These are phyloP conservation scores for Carposina sasakii DNA, from an alignment of 1,140 invertebrate genomes.

Conservation along the genomic window DNA sequence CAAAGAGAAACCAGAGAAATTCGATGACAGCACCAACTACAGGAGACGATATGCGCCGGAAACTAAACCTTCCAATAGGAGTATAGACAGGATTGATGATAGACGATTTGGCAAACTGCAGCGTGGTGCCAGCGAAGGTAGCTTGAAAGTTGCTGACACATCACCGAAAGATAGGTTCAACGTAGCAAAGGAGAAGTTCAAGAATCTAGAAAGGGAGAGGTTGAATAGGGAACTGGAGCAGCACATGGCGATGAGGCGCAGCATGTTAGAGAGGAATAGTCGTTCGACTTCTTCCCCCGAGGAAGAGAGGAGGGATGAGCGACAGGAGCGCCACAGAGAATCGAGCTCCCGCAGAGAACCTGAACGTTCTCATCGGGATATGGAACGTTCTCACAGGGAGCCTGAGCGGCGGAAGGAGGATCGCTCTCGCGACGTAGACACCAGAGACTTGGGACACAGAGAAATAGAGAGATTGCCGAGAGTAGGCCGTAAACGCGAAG, in stretches of 20 bases:
- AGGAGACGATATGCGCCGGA: constrained; percentile 55
- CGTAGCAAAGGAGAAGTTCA: constrained; percentile 88
- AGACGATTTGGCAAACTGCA: constrained; percentile 58
- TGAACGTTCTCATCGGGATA: constrained; percentile 57
- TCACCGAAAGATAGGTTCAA: constrained; percentile 85
- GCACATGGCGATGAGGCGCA: constrained; percentile 65
- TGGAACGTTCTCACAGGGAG: constrained; percentile 56
- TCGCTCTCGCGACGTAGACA: constrained; percentile 43
- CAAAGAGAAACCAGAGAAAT: constrained; percentile 54
- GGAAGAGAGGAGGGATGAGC: constrained; percentile 64
- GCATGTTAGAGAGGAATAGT: constrained; percentile 66
- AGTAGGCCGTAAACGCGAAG: constrained; percentile 56
- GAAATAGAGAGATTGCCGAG: constrained; percentile 62
- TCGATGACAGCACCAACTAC: constrained; percentile 47
- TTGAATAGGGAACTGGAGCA: constrained; percentile 72
- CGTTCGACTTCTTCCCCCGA: constrained; percentile 69
- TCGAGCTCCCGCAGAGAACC: constrained; percentile 51
- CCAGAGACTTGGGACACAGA: constrained; percentile 43
- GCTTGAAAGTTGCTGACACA: constrained; percentile 58
- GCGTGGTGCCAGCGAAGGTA: constrained; percentile 59
- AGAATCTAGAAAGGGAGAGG: constrained; percentile 81
- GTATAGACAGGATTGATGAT: constrained; percentile 58
- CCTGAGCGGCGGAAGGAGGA: constrained; percentile 57
- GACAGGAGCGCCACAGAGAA: constrained; percentile 58
- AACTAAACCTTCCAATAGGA: constrained; percentile 58